Conservation (phyloP, 2,888 invertebrate genomes). For the Osmoderma eremita region DNA sequence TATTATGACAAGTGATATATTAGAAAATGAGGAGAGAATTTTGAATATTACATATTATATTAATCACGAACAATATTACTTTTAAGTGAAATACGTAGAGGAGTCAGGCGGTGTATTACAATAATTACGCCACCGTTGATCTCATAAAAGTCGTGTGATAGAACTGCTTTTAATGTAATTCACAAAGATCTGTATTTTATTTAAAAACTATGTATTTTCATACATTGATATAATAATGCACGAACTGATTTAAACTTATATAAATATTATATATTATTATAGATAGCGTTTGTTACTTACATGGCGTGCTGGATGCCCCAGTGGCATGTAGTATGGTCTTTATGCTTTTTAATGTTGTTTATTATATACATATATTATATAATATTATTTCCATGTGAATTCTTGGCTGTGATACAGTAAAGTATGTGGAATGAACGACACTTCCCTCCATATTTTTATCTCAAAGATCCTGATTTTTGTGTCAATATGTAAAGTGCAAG, state of each 20-base stretch:
- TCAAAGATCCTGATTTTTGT: constrained; percentile 49
- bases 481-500: constrained; percentile 40
- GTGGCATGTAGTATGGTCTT: constrained; percentile 50
- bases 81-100: constrained; percentile 51
- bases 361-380: constrained; percentile 47
- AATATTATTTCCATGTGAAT: constrained; percentile 62
- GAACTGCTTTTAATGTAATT: constrained; percentile 63
- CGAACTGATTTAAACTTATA: constrained; percentile 56
- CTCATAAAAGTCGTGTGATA: constrained; percentile 64
- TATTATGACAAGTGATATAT: constrained; percentile 58
- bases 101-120: constrained; percentile 48
- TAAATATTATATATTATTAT: constrained; percentile 40
- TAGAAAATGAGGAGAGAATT: constrained; percentile 43
- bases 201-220: constrained; percentile 55
- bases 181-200: constrained; percentile 63
- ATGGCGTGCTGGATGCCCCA: constrained; percentile 51
- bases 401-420: constrained; percentile 66
- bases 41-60: constrained; percentile 23
- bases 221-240: constrained; percentile 54
- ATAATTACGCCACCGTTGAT: constrained; percentile 56
- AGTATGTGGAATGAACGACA: constrained; percentile 61
- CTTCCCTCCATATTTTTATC: constrained; percentile 60
- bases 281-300: constrained; percentile 57
- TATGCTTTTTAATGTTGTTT: constrained; percentile 57
- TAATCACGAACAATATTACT: constrained; percentile 58